Evolutionary conservation across 2,113 vertebrate species (phyloP).

Genomic region (Corythornis vintsioides): DNA sequence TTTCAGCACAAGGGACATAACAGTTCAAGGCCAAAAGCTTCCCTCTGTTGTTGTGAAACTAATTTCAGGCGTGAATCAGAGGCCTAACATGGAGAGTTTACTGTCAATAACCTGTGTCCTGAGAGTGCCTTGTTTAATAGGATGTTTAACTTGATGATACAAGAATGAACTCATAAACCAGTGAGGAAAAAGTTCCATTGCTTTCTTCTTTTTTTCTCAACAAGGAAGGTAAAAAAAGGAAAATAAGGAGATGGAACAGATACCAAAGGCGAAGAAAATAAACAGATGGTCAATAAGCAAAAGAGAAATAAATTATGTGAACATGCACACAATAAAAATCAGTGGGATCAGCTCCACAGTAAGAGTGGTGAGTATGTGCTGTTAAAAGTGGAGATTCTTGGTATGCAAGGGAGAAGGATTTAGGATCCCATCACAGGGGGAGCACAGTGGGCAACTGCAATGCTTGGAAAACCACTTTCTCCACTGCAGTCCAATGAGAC

Average conservation of each 20-base stretch:
- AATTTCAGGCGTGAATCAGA: slow-evolving; percentile 30
- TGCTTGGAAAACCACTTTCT: background rate
- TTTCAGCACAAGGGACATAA: background rate
- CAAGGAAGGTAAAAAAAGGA: background rate
- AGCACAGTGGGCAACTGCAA: background rate
- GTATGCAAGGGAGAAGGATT: background rate
- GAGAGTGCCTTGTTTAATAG: slow-evolving; percentile 8
- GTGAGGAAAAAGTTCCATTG: background rate
- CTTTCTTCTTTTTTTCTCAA: background rate
- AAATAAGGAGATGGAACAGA: background rate
- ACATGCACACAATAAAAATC: background rate
- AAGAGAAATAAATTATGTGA: background rate
- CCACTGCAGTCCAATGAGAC: background rate
- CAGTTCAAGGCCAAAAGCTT: slow-evolving; percentile 40
- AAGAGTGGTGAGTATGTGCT: background rate
- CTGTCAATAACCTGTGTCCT: background rate
- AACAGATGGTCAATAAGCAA: background rate
- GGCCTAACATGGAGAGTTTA: slow-evolving; percentile 17
- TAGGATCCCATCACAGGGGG: background rate
- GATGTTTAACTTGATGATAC: background rate
- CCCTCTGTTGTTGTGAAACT: slow-evolving; percentile 36
- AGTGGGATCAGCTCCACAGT: rapidly evolving
- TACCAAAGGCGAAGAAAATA: background rate
- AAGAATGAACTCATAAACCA: slow-evolving; percentile 1
- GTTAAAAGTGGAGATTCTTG: background rate